Base-by-base conservation (phyloP, 2,797 vertebrate species). In the Notolabrus celidotus region DNA sequence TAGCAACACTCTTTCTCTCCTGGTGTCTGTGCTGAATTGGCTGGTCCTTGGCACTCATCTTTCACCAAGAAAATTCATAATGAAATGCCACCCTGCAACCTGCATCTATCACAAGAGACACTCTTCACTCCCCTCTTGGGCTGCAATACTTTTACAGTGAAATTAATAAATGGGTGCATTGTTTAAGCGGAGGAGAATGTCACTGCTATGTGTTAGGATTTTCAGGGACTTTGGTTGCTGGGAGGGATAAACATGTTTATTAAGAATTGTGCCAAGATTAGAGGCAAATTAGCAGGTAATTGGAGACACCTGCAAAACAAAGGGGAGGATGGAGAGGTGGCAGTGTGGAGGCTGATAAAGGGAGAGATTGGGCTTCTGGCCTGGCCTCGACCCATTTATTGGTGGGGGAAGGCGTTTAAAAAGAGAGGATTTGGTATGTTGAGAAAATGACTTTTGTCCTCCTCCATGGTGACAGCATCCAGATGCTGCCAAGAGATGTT, bases 1-100 rank as follows among this genome's bases (percentile, higher is more conserved):
- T 98, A 98, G 97, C 97, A 98, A 99, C 97, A 94, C 95, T 93
- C 95, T 88, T 94, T 95, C 94, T 93, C 95, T 95, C 93, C 95
- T 93, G 95, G 94, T 95, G 94, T 89, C 92, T 89, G 94, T 92
- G 92, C 94, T 95, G 96, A 95, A 96, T 94, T 95, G 95, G 96
- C 95, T 96, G 96, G 94, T 97, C 95, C 94, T 95, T 94, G 94
- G 95, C 95, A 95, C 96, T 98, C 95, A 95, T 97, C 95, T 96
- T 95, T 96, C 96, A 96, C 92, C 94, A 93, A 94, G 94, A 95
- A 86, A 92, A 94, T 95, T 95, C 94, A 96, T 95, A 96, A 97
- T 97, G 95, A 96, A 97, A 98, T 96, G 95, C 95, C 96, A 96
- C 95, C 95, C 94, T 92, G 92, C 95, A 96, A 96, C 95, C 96